A percentile compares a stretch with the other conserved stretches of the same genome.
phyloP scores from a whole-genome alignment of 1,140 invertebrate species.

The Zaprionus lachaisei region DNA sequence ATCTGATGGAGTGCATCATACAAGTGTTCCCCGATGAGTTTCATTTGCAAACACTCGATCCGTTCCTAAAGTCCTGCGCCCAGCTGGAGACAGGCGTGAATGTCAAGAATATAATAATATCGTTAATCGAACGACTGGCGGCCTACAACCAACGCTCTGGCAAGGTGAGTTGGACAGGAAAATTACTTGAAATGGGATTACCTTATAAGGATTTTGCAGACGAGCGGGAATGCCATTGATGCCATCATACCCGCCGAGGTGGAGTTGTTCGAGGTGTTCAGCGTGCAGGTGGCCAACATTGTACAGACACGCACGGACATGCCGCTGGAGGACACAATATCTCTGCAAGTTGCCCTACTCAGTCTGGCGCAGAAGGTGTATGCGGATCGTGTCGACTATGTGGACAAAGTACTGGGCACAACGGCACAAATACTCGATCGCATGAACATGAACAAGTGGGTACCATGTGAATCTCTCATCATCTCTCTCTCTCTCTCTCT shows the following conservation, averaged over 20 bases:
- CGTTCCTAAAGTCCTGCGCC: constrained; percentile 98
- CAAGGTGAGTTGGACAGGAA: constrained; percentile 71
- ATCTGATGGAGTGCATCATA: constrained; percentile 99
- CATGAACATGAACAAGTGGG: constrained; percentile 90
- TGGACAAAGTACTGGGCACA: constrained; percentile 97
- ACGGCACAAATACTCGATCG: constrained; percentile 94
- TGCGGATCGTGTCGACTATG: constrained; percentile 96
- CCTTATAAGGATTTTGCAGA: constrained; percentile 65
- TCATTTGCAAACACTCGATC: constrained; percentile 97
- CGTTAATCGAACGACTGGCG: constrained; percentile 96
- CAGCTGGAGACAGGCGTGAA: constrained; percentile 98
- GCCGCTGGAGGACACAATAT: constrained; percentile 97
- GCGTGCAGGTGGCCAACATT: constrained; percentile 97
- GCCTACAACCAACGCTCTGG: constrained; percentile 92
- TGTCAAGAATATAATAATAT: constrained; percentile 99
- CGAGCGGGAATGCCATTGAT: constrained; percentile 87
- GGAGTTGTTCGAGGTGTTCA: constrained; percentile 98
- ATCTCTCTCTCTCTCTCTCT: too few species aligned
- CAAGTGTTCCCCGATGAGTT: constrained; percentile 99
- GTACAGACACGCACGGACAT: constrained; percentile 97
- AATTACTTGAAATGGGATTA: not conserved
- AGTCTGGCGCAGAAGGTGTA: constrained; percentile 99
- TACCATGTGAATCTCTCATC: constrained; percentile 22
- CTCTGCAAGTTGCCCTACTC: constrained; percentile 97
- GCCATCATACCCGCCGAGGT: constrained; percentile 94